Base-by-base conservation (phyloP, 2,888 invertebrate genomes). In the Dendrolimus pini region DNA sequence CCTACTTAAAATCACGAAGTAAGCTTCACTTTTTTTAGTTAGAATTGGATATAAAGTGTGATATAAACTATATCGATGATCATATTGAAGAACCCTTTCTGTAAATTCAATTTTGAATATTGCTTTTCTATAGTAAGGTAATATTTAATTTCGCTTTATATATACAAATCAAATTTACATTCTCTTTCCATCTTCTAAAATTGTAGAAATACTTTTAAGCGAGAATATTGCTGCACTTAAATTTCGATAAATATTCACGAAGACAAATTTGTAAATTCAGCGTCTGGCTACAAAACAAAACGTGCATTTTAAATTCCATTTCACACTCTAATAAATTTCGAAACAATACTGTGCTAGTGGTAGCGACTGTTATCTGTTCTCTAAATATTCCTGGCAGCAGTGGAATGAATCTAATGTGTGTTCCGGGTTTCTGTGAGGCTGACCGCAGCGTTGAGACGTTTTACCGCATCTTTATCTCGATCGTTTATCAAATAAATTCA, bases 401-500 rank as follows among this genome's bases (percentile, higher is more conserved):
- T 52, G 41, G 41, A 54, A 61, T 47, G 47, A 47, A 47, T 47
- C 47, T 47, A 47, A 60, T 55, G 58, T 55, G 57, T 61, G 62
- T 62, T 64, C 61, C 61, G 64, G 61, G 30, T 60, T 67, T 65
- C 65, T 60, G 58, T 59, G 67, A 60, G 67, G 73, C 79, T 82
- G 83, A 80, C 80, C 79, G 70, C 77, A 74, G 71, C 72, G 76
- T 77, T 74, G 74, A 77, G 75, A 69, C 68, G 67, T 69, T 70
- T 69, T 69, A 64, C 74, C 74, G 77, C 75, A 75, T 78, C 78
- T 79, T 82, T 85, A 87, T 87, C 86, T 77, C 59, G 63, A 72
- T 74, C 84, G 81, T 85, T 85, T 85, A 86, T 87, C 86, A 86
- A 86, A 85, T 85, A 85, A 85, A 87, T 83, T 86, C 85, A 80